Percentiles rank a stretch among this genome's conserved stretches.
Evolutionary conservation across 2,797 vertebrate species (phyloP).

Genomic region (Pelodytes ibericus): DNA sequence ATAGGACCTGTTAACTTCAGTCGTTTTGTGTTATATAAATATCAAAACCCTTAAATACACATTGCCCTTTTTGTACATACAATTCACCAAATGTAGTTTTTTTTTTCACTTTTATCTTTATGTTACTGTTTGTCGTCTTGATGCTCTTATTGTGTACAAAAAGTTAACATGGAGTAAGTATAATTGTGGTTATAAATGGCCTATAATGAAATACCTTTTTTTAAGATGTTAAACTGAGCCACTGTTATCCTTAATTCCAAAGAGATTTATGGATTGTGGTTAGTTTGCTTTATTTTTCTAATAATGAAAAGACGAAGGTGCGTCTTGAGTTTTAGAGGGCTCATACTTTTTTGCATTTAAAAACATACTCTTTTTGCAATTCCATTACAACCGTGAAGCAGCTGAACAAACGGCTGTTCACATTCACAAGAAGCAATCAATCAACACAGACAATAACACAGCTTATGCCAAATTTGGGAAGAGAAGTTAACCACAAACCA

Average conservation of each 20-base stretch:
- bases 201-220: too few relatives aligned
- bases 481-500: conserved; percentile 14
- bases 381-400: conserved; percentile 16
- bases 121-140: too few relatives aligned
- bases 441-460: conserved; percentile 21
- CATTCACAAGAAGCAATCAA: conserved; percentile 16
- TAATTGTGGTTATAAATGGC: too few relatives aligned
- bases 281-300: not conserved
- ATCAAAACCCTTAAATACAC: too few relatives aligned
- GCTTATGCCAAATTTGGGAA: conserved; percentile 4
- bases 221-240: too few relatives aligned
- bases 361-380: conserved; percentile 2
- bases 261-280: not conserved
- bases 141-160: too few relatives aligned
- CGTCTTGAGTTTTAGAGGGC: not conserved
- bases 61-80: too few relatives aligned
- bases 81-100: too few relatives aligned
- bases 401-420: conserved; percentile 25
- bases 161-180: too few relatives aligned
- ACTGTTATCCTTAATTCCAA: not conserved
- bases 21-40: too few relatives aligned
- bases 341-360: not conserved
- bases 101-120: too few relatives aligned
- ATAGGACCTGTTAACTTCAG: too few relatives aligned
- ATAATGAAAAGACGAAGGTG: not conserved